Base-by-base conservation (phyloP, 2,888 invertebrate genomes). In the Tineola bisselliella region DNA sequence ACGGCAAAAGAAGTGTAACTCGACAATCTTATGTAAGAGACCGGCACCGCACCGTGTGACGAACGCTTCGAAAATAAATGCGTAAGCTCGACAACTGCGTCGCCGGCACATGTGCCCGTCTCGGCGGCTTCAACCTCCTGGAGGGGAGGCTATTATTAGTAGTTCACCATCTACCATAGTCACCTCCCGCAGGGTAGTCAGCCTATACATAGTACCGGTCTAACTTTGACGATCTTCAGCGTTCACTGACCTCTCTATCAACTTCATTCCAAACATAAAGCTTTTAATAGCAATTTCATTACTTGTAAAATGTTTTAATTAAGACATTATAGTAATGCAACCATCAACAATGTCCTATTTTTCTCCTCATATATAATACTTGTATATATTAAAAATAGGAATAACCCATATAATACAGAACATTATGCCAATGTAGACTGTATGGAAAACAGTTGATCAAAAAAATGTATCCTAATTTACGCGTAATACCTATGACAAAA, bases 71-170 rank as follows among this genome's bases (percentile, higher is more conserved):
- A 82, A 84, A 86, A 86, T 86, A 87, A 87, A 82, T 81, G 59
- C 56, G 56, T 8, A 44, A 13, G 58, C 56, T 59, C 44, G 48
- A 44, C 48, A 11, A 56, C 17, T 38, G 13, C 56, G 60, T 73
- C 77, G 73, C 75, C 67, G 67, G 70, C 84, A 84, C 83, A 84
- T 84, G 84, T 84, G 84, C 79, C 77, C 77, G 76, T 78, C 74
- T 76, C 79, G 78, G 72, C 79, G 70, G 75, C 79, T 77, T 75
- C 79, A 33, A 30, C 48, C 66, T 81, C 74, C 82, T 84, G 84
- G 86, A 83, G 84, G 87, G 84, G 86, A 83, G 83, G 74, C 84
- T 86, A 86, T 84, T 84, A 86, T 84, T 87, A 84, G 84, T 84
- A 69, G 74, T 70, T 76, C 79, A 81, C 52, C 61, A 84, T 84